Percentiles rank a stretch among this genome's conserved stretches.
Conservation (phyloP, 2,888 invertebrate species). For the Drosophila anceps region DNA sequence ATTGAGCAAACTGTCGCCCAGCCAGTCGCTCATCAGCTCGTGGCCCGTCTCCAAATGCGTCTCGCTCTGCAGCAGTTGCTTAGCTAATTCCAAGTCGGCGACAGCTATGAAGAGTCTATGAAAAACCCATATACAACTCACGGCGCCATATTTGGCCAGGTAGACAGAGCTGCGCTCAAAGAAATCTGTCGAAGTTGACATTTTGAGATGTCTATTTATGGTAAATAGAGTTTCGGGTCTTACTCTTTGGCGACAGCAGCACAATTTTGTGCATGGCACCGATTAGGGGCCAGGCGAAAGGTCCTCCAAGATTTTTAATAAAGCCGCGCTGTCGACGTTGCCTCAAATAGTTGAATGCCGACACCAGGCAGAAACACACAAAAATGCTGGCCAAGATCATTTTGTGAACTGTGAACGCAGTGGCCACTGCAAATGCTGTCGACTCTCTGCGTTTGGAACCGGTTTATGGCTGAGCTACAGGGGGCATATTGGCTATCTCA, state of each 20-base stretch:
- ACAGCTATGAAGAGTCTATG: conserved; percentile 67
- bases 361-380: conserved; percentile 66
- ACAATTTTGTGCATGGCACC: conserved; percentile 65
- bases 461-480: conserved; percentile 18
- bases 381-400: conserved; percentile 68
- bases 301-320: conserved; percentile 63
- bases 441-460: conserved; percentile 22
- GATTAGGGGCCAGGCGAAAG: conserved; percentile 59
- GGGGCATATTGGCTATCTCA: conserved; percentile 22
- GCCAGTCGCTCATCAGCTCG: conserved; percentile 60
- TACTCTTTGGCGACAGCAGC: conserved; percentile 62
- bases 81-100: conserved; percentile 59
- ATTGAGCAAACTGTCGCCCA: conserved; percentile 42
- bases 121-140: conserved; percentile 66
- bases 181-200: conserved; percentile 48
- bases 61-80: conserved; percentile 53
- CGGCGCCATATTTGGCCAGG: conserved; percentile 53
- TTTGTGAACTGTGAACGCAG: conserved; percentile 48
- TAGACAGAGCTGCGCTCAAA: conserved; percentile 57
- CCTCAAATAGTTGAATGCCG: conserved; percentile 64
- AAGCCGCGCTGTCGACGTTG: conserved; percentile 59
- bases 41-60: conserved; percentile 56
- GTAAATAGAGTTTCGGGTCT: background rate
- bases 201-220: background rate
- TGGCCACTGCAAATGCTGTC: conserved; percentile 4